phyloP scores from a whole-genome alignment of 2,113 vertebrate species.

The Crotalus viridis region DNA sequence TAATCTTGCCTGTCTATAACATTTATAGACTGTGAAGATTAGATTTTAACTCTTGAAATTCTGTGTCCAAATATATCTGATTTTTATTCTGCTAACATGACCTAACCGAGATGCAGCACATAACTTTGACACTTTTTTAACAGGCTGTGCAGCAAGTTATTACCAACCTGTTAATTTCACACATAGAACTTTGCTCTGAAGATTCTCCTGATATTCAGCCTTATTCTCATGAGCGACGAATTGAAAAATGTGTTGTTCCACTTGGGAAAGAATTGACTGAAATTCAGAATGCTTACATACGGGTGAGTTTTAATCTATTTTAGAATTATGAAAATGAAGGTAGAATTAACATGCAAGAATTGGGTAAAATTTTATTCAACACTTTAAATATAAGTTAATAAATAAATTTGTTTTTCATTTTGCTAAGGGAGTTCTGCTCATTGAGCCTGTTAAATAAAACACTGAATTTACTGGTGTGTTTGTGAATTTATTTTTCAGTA shows the following conservation, averaged over 20 bases:
- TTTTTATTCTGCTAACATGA: fast-evolving
- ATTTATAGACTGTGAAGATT: background rate
- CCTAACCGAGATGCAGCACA: background rate
- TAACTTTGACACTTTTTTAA: background rate
- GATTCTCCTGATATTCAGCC: slow-evolving; percentile 89
- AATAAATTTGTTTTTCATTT: background rate
- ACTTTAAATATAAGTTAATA: background rate
- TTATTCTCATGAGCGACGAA: slow-evolving; percentile 83
- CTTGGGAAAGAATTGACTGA: slow-evolving; percentile 78
- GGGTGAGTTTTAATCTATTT: slow-evolving; percentile 69
- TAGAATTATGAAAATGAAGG: background rate
- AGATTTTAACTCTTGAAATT: background rate
- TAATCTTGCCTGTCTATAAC: background rate
- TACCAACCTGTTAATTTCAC: slow-evolving; percentile 89
- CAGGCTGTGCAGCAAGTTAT: slow-evolving; percentile 96
- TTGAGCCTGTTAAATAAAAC: background rate
- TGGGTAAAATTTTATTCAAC: background rate
- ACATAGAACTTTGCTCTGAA: slow-evolving; percentile 88
- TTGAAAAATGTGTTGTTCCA: slow-evolving; percentile 90
- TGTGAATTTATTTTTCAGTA: background rate
- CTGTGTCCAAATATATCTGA: background rate
- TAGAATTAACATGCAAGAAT: background rate
- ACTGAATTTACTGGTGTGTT: background rate
- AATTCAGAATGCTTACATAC: slow-evolving; percentile 81
- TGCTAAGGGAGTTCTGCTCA: background rate